Conservation (phyloP, 2,797 vertebrate genomes). For the Myotis planiceps region DNA sequence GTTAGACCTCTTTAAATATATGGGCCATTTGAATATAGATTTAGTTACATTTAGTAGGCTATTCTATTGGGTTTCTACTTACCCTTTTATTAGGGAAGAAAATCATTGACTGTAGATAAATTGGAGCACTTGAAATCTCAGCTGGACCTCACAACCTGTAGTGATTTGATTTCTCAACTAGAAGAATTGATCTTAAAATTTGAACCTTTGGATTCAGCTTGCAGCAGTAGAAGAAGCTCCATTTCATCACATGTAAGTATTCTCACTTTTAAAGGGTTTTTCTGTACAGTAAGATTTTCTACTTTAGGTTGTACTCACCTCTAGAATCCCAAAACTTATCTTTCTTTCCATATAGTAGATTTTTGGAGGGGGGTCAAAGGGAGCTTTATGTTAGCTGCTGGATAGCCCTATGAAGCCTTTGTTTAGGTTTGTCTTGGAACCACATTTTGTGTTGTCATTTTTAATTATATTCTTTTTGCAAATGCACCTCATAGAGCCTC, state of each 20-base stretch:
- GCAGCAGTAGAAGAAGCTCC: slow-evolving; percentile 97
- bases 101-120: slow-evolving; percentile 93
- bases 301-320: background rate
- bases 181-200: slow-evolving; percentile 93
- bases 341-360: background rate
- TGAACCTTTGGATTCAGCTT: slow-evolving; percentile 95
- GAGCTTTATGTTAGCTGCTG: background rate
- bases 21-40: background rate
- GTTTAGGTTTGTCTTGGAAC: background rate
- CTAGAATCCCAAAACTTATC: background rate
- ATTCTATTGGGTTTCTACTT: slow-evolving; percentile 42
- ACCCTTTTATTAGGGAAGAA: slow-evolving; percentile 90
- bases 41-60: background rate
- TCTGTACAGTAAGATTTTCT: background rate
- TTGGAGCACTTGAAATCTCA: slow-evolving; percentile 94
- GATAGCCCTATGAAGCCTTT: background rate
- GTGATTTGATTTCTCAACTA: slow-evolving; percentile 90
- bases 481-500: background rate
- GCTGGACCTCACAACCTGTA: slow-evolving; percentile 88
- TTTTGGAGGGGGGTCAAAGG: background rate
- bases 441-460: background rate
- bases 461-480: background rate
- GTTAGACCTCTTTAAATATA: background rate
- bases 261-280: background rate
- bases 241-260: slow-evolving; percentile 96